Base-by-base conservation (phyloP, 2,888 invertebrate species). In the Aplocera efformata region DNA sequence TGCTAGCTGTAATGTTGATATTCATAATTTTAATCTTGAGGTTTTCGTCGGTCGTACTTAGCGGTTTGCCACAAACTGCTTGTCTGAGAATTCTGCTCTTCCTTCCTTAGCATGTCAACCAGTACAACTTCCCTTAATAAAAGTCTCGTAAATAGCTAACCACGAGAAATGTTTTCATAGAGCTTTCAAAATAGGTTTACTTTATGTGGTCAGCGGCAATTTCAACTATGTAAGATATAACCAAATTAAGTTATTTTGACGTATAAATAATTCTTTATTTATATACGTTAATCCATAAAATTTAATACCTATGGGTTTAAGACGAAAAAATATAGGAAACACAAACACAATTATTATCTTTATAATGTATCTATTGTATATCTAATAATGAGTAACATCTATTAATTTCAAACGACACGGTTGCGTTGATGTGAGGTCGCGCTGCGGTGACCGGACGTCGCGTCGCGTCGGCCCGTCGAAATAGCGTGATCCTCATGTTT, bases 11-110 rank as follows among this genome's bases (percentile, higher is more conserved):
- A 63, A 69, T 65, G 43, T 62, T 31, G 48, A 62, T 62, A 64
- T 54, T 66, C 60, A 60, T 64, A 67, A 73, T 67, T 65, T 54
- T 63, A 52, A 58, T 58, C 50, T 46, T 41, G 54, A 63, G 67
- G 58, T 63, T 56, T 51, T 57, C 59, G 57, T 56, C 53, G 58
- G 55, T 57, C 56, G 63, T 66, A 60, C 62, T 79, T 77, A 74
- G 78, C 53, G 80, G 79, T 75, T 67, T 26, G 50, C 80, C 78
- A 59, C 80, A 79, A 75, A 74, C 60, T 53, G 54, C 61, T 62
- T 50, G 56, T 44, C 56, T 61, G 52, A 60, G 60, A 70, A 67
- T 50, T 66, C 66, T 76, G 73, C 71, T 71, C 69, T 63, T 62
- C 64, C 64, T 76, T 73, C 70, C 73, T 71, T 66, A 64, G 59